Conservation (phyloP, 2,113 vertebrate genomes). For the Solea senegalensis region DNA sequence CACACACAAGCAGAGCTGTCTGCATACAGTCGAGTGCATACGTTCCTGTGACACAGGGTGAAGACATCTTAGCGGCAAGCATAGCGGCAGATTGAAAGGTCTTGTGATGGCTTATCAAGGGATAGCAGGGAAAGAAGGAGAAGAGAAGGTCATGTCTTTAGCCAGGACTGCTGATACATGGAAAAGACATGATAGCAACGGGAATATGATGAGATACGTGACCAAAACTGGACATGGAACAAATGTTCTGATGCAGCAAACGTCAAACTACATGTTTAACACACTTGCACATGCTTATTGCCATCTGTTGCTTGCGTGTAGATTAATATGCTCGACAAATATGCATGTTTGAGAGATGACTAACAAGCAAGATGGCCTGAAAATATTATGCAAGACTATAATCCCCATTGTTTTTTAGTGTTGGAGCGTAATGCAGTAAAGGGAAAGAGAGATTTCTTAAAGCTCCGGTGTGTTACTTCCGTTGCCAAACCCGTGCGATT, state of each 20-base stretch:
- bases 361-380: neutral
- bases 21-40: neutral
- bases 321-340: constrained; percentile 10
- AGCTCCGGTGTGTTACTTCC: too few relatives aligned
- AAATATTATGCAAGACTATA: constrained; percentile 2
- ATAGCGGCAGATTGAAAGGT: constrained; percentile 39
- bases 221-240: neutral
- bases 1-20: neutral
- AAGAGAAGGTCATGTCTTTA: constrained; percentile 29
- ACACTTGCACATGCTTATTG: neutral
- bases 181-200: constrained; percentile 17
- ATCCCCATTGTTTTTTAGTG: constrained; percentile 13
- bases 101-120: constrained; percentile 23
- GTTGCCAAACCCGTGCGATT: too few relatives aligned
- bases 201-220: constrained; percentile 1
- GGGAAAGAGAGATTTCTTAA: constrained; percentile 4
- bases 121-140: constrained; percentile 22
- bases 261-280: too few relatives aligned
- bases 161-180: constrained; percentile 13
- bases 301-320: constrained; percentile 20
- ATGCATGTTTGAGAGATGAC: neutral
- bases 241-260: neutral
- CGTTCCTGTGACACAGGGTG: constrained; percentile 17
- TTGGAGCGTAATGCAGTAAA: constrained; percentile 23
- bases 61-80: constrained; percentile 12